phyloP scores from a whole-genome alignment of 1,140 invertebrate genomes.

The Sminthurinus signatus region DNA sequence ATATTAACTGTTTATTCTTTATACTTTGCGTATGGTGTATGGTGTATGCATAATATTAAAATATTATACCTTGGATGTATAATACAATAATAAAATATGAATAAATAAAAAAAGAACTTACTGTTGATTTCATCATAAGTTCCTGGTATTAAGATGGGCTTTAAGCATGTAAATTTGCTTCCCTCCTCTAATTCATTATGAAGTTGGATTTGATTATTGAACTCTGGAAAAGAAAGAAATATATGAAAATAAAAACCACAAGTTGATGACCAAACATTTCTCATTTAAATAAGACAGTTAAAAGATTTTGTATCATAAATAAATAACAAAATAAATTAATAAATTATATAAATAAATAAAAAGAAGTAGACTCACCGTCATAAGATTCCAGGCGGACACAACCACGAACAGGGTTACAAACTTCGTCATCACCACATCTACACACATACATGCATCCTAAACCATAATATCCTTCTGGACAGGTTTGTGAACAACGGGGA shows the following conservation, averaged over 20 bases:
- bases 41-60: too few relatives aligned
- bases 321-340: neutral
- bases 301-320: too few relatives aligned
- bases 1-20: too few relatives aligned
- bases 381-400: constrained; percentile 49
- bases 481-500: constrained; percentile 63
- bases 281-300: neutral
- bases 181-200: neutral
- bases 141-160: neutral
- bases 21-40: too few relatives aligned
- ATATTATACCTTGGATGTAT: too few relatives aligned
- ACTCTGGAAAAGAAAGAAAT: neutral
- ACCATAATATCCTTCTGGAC: constrained; percentile 77
- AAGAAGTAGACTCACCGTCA: constrained; percentile 25
- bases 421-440: constrained; percentile 67
- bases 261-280: too few relatives aligned
- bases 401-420: constrained; percentile 70
- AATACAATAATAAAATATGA: too few relatives aligned
- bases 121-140: too few relatives aligned
- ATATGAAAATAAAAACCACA: too few relatives aligned
- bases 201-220: constrained; percentile 7
- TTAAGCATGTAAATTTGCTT: neutral
- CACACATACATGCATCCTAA: constrained; percentile 77
- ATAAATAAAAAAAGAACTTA: too few relatives aligned
- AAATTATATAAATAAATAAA: neutral